Percentiles rank a stretch among this genome's conserved stretches.
Evolutionary conservation across 2,888 invertebrate species (phyloP).

Genomic region (Scelioninae gen. 1): DNA sequence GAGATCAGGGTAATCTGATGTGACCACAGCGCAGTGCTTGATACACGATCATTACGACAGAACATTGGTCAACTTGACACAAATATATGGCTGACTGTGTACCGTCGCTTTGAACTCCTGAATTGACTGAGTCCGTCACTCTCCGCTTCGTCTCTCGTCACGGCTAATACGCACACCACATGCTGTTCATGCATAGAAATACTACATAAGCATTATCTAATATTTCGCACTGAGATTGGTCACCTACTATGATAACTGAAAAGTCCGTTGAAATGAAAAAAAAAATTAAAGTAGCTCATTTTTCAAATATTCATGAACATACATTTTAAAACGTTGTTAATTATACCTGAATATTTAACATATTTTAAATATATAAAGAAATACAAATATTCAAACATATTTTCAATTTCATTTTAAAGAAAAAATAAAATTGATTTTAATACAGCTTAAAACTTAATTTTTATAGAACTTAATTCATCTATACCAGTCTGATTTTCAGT

Average conservation of each 20-base stretch:
- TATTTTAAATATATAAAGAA: too few relatives aligned
- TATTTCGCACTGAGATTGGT: slow-evolving; percentile 16
- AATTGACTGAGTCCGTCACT: slow-evolving; percentile 52
- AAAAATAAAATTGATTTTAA: too few relatives aligned
- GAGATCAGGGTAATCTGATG: slow-evolving; percentile 77
- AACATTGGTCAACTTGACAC: slow-evolving; percentile 79
- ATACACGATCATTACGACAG: slow-evolving; percentile 77
- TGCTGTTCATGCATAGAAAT: slow-evolving; percentile 39
- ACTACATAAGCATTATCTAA: slow-evolving; percentile 31
- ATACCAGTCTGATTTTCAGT: too few relatives aligned
- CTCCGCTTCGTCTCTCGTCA: slow-evolving; percentile 35
- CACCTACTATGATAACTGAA: not conserved
- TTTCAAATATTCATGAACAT: too few relatives aligned
- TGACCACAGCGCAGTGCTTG: slow-evolving; percentile 77
- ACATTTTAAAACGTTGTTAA: too few relatives aligned
- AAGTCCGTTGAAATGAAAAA: slow-evolving; percentile 14
- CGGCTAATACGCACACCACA: slow-evolving; percentile 40
- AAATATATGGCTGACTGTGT: slow-evolving; percentile 77
- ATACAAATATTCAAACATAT: too few relatives aligned
- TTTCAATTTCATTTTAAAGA: too few relatives aligned
- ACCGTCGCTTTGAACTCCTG: slow-evolving; percentile 73
- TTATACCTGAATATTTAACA: too few relatives aligned
- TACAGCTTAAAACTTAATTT: too few relatives aligned
- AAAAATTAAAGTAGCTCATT: too few relatives aligned
- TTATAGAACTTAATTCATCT: too few relatives aligned